Evolutionary conservation across 2,113 vertebrate genomes (phyloP), one percentile per base, ranked within the genome.

Genomic region (Tetraodon nigroviridis): DNA sequence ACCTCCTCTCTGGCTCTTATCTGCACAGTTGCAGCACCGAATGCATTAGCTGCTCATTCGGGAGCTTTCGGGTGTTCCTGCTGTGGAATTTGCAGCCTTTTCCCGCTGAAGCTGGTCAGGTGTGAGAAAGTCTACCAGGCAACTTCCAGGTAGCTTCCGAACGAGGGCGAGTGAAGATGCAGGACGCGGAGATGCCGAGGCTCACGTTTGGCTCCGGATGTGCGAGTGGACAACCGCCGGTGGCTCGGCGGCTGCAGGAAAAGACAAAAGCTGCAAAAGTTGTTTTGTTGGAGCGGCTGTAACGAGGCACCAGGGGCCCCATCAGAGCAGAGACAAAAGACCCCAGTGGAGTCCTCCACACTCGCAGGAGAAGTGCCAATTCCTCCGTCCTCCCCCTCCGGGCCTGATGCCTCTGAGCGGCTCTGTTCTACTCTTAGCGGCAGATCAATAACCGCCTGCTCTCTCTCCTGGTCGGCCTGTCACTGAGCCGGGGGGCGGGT

Each of bases 361-460:
- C 59, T 79, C 50, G 17, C 64, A 57, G 57, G 49, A 51, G 49
- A 81, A 69, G 68, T 73, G 81, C 70, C 79, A 81, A 63, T 76
- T 76, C 77, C 64, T 76, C 75, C 72, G 69, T 78, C 73, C 73
- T 64, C 62, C 69, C 73, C 67, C 69, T 73, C 55, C 58, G 77
- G 78, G 79, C 68, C 59, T 79, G 75, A 69, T 72, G 51, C 32
- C 62, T 75, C 74, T 57, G 74, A 81, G 73, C 69, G 63, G 53
- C 70, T 76, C 67, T 75, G 67, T 80, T 79, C 73, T 74, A 67
- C 77, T 81, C 79, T 82, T 71, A 84, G 80, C 76, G 47, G n/a
- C 71, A 75, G 82, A 87, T 85, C 87, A 79, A 86, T 85, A 84
- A 48, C 46, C 24, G 79, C 66, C 81, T 65, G 74, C 80, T 72